Evolutionary conservation across 2,113 vertebrate species (phyloP), one percentile per base, ranked within the genome.

Genomic region (Perognathus longimembris): DNA sequence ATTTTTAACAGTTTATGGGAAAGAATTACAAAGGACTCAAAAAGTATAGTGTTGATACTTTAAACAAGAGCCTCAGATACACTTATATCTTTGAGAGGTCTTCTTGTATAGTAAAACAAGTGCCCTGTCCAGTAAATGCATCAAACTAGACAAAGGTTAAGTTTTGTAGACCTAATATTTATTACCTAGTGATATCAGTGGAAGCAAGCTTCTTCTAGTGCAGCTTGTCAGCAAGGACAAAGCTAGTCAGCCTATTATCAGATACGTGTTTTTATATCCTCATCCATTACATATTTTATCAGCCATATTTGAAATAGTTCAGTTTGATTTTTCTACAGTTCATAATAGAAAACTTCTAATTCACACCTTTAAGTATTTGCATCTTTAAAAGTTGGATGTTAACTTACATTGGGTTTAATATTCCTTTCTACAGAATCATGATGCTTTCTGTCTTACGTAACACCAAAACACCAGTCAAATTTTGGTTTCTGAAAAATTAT

Each of bases 401-500:
- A 73, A 92, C 71, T 94, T 93, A 11, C n/a, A 86, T 88, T 95
- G 85, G 73, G 73, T 88, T 97, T 95, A 88, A 40, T 96, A n/a
- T 96, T 96, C 67, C 96, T 95, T 97, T 81, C 97, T 97, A 96
- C 98, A 99, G 99, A 98, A 99, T 99, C 96, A 99, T 99, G 99
- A 99, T 99, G 99, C 98, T 99, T 81, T 99, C 99, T 69, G 99
- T 99, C 92, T 98, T 99, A 85, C 98, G 96, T 73, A 98, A 99
- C 94, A 99, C 99, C 88, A 97, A 98, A 98, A 99, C 99, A 32
- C 98, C 99, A 15, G 98, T 99, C 97, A 99, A 99, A 97, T 99
- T 99, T 97, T 99, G 99, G 99, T 99, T 99, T 97, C 98, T 99
- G 96, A 99, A 99, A 98, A 99, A 99, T 97, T 99, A 99, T 93